Base-by-base conservation (phyloP, 2,113 vertebrate species). In the Urocitellus parryii region DNA sequence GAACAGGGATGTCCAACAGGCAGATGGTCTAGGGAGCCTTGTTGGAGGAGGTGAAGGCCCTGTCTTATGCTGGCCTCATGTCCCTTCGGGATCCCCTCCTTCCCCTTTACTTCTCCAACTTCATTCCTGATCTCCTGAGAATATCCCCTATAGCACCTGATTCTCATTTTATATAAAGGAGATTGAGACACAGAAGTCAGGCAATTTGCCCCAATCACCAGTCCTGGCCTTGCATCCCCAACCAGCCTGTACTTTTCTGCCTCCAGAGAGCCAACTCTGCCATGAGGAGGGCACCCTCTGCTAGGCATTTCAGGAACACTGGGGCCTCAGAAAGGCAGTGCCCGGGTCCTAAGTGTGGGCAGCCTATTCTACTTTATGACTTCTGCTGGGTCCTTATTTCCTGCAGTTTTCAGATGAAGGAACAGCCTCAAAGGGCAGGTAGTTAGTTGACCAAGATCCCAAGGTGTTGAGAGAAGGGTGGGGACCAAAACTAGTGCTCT, bases 401-500 rank as follows among this genome's bases (percentile, higher is more conserved):
- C 18, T 63, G 56, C 10, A 2, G 27, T 70, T 76, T 84, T 85
- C 88, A 37, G 63, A 14, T 4, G 39, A 82, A 74, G 42, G 39
- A 45, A 56, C 0, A 39, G 58, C 29, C 37, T 34, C 29, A 90
- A 13, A 51, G 32, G 34, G 20, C 20, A 1, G 39, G 63, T 5
- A 24, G 77, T 32, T 5, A 24, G 77, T 32, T 53, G 16, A 14
- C 76, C 45, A 51, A 53, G 63, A 58, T 24, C n/a, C 61, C 51
- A 1, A 0, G 6, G 56, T 67, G 34, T 72, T 17, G 2, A 8
- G n/a, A 48, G n/a, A 1, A 2, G 16, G 48, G 13, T 1, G 5
- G 53, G 39, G 27, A n/a, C 3, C 6, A 5, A 6, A 1, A 2
- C 17, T 2, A 1, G 5, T 4, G 9, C 16, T 56, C 14, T 10